Percentiles rank a stretch among this genome's conserved stretches.
Conservation (phyloP, 2,888 invertebrate species). For the Podotricha telesiphe region DNA sequence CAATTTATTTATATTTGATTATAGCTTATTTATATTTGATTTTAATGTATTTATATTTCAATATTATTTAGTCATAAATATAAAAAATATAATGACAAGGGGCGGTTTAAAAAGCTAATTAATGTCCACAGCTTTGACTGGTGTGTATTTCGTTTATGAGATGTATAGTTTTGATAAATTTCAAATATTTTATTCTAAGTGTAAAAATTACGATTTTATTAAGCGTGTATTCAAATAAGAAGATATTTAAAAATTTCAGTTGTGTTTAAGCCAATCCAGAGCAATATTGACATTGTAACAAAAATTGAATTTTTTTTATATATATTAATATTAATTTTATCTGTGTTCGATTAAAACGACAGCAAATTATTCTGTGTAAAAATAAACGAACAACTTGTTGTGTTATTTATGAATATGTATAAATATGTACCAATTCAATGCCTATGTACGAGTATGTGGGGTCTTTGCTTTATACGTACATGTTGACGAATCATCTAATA, state of each 20-base stretch:
- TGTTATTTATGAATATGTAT: conserved; percentile 29
- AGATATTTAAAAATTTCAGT: not conserved
- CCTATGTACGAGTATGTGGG: conserved; percentile 20
- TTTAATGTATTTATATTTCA: not conserved
- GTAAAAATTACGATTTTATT: too few species aligned
- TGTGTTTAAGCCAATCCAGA: not conserved
- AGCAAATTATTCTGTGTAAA: conserved; percentile 1
- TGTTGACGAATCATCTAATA: conserved; percentile 75
- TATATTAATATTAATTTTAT: not conserved
- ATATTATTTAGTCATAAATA: not conserved
- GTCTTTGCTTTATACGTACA: conserved; percentile 40
- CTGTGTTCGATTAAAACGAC: not conserved
- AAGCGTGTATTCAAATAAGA: not conserved
- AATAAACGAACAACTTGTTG: conserved; percentile 23
- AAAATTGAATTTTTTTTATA: not conserved
- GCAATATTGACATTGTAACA: too few species aligned
- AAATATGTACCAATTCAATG: conserved; percentile 33
- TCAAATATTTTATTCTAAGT: too few species aligned
- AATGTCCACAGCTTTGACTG: not conserved
- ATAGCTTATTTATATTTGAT: too few species aligned
- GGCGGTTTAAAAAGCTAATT: not conserved
- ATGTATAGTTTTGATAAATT: too few species aligned
- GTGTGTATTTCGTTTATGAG: not conserved
- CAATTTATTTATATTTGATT: not conserved
- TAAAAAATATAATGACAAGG: not conserved